These are phyloP conservation scores for Trogon melanurus DNA, from an alignment of 2,113 vertebrate genomes.

Conservation along the genomic window DNA sequence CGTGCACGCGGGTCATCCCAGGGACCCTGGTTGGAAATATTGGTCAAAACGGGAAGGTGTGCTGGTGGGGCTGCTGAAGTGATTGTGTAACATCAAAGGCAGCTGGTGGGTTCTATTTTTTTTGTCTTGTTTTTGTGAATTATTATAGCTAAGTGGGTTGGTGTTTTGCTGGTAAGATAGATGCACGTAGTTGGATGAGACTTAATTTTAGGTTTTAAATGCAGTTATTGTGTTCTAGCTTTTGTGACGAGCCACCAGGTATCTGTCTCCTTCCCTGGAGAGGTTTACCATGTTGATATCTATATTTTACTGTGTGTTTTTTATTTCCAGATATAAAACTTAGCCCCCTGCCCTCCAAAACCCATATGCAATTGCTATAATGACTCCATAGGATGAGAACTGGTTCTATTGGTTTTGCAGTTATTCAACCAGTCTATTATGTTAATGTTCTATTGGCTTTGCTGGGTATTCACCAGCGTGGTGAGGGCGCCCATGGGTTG, in stretches of 20 bases:
- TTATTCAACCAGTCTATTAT: too few relatives aligned
- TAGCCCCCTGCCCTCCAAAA: too few relatives aligned
- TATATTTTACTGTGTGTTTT: not conserved
- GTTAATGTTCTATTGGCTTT: not conserved
- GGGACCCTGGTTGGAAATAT: not conserved
- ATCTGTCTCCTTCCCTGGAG: not conserved
- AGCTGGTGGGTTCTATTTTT: too few relatives aligned
- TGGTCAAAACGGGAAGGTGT: not conserved
- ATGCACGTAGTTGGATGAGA: not conserved
- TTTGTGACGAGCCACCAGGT: not conserved
- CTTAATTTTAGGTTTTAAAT: not conserved
- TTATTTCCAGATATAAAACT: not conserved
- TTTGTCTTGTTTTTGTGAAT: not conserved
- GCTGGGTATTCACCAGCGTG: not conserved
- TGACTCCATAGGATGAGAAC: too few relatives aligned
- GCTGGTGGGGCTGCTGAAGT: not conserved
- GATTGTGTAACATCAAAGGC: not conserved
- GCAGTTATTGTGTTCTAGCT: not conserved
- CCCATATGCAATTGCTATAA: not conserved
- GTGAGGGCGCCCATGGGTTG: not conserved
- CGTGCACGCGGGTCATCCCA: not conserved
- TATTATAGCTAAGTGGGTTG: not conserved
- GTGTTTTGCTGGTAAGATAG: not conserved
- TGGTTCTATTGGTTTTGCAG: not conserved
- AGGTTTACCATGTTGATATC: not conserved